Evolutionary conservation across 2,888 invertebrate species (phyloP), one percentile per base, ranked within the genome.

Genomic region (Lithophane leautieri): DNA sequence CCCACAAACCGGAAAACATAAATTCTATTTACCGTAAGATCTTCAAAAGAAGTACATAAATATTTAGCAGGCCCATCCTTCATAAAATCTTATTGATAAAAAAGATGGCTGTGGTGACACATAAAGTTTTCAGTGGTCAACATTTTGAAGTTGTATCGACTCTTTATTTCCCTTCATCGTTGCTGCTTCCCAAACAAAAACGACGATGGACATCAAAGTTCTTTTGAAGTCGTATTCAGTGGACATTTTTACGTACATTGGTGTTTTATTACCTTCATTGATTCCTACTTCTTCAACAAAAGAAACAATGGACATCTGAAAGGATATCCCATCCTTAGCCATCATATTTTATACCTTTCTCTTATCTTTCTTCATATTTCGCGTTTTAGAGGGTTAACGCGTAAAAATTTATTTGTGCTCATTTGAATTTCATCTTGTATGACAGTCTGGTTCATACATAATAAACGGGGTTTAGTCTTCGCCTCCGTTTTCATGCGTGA

Each of bases 401-500:
- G 91, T 95, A 93, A 95, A 95, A 94, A 93, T 88, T 89, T 94
- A 94, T 93, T 93, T 93, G 87, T 71, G 80, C 91, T 93, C 94
- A 94, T 95, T 94, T 94, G 94, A 95, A 95, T 95, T 95, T 94
- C 94, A 94, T 94, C 90, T 88, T 88, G 82, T 86, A 86, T 90
- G 92, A 91, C 91, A 89, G 89, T 90, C 90, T 86, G 79, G 82
- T 88, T 93, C 95, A 95, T 95, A 94, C 93, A 95, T 95, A 94
- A 92, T 94, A 94, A 94, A 93, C 86, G 88, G 62, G 25, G 62
- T 67, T 80, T 44, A 76, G 82, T 78, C 80, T 80, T 69, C 70
- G 68, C 77, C 60, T 79, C 67, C 28, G 42, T 76, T 74, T 67
- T 81, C 72, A 78, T 79, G 72, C 73, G 65, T 75, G 54, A 61